Evolutionary conservation across 2,888 invertebrate species (phyloP), one percentile per base, ranked within the genome.

Genomic region (Diaperis boleti): DNA sequence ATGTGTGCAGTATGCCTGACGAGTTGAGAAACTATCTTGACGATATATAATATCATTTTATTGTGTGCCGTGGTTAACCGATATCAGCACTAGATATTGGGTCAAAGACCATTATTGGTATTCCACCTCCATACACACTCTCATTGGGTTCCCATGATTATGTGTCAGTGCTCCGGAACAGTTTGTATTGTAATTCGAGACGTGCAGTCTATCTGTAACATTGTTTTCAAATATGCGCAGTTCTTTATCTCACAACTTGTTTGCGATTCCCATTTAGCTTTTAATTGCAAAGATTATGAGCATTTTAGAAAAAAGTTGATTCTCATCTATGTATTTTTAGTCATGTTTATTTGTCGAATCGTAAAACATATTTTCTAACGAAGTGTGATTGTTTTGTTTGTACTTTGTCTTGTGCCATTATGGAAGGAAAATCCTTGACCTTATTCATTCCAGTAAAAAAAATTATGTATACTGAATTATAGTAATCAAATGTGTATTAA

Each of bases 141-240:
- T 20, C 42, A 31, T 18, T 7, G 35, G 15, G 33, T 33, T 49
- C 33, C 20, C 33, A 15, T 47, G 31, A 31, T 47, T 31, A 49
- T 49, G 33, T 35, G 18, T 35, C 49, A 35, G 11, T 11, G 18
- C 35, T 49, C 33, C 49, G 49, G 49, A 49, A 49, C 49, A 49
- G 17, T 33, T 49, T 49, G 15, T 49, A 18, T 33, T 33, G 49
- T 33, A 49, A 49, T 35, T 20, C 18, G 7, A 49, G 49, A 49
- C 49, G 17, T 33, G 49, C 49, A 31, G 49, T 49, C 49, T 49
- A 31, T 47, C n/a, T n/a, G n/a, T n/a, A n/a, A n/a, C n/a, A n/a
- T n/a, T n/a, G n/a, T 45, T 14, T 3, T 49, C 20, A 49, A 17
- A 15, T 35, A 20, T 49, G 49, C 31, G 22, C 22, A 20, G 15